Base-by-base conservation (phyloP, 2,888 invertebrate genomes). In the Rhagonycha fulva region DNA sequence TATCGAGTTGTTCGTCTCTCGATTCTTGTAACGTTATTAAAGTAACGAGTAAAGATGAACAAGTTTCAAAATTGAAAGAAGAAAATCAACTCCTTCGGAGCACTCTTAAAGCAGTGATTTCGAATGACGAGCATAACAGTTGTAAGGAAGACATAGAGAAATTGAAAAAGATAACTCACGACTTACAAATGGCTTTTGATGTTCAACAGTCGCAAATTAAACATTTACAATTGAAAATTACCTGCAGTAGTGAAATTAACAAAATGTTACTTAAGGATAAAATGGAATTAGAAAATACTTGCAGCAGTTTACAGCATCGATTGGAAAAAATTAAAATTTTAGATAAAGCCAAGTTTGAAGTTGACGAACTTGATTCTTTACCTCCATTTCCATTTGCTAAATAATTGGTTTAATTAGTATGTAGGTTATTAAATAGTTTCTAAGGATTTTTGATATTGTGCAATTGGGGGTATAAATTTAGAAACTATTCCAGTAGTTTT, bases 121-220 rank as follows among this genome's bases (percentile, higher is more conserved):
- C 62, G n/a, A 68, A 71, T 61, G 67, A 75, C 3, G 71, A 72
- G 10, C 9, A 24, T 19, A 72, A 70, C 30, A 71, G 79, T 72
- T 82, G 82, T 76, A 83, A 83, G 73, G 70, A 79, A 14, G 82
- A 84, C 23, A 84, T 85, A 24, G 78, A 78, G 71, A 80, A 81
- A 28, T 76, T 85, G 70, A 80, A 81, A 68, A 76, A 80, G 32
- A 76, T 81, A 63, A 81, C 81, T n/a, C 77, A 78, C 9, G 78
- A 78, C 61, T 79, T 85, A 30, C 83, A 84, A 68, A 78, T 77
- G n/a, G 80, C 81, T 14, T 60, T 85, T 14, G 74, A 79, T 14
- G 71, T 72, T 14, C 85, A 86, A 74, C 84, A 85, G 62, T 81
- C 80, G 61, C 87, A 87, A 76, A 84, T 86, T 14, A 81, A 83